These are phyloP conservation scores for Nomada ruficornis DNA, from an alignment of 2,888 invertebrate species.

Conservation along the genomic window DNA sequence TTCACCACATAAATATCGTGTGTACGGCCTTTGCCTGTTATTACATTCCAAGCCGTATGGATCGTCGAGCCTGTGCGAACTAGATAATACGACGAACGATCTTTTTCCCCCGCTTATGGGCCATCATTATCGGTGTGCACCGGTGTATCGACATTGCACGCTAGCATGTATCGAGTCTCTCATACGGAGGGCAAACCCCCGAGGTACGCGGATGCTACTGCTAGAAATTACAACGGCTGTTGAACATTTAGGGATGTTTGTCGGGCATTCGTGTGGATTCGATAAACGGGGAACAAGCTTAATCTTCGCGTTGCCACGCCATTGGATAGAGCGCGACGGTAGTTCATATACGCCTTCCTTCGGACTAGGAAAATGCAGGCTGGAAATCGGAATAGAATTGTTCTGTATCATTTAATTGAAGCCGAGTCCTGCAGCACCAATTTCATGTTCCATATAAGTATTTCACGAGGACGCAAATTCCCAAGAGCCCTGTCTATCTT, in stretches of 20 bases:
- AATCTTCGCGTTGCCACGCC: not conserved
- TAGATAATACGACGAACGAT: slow-evolving; percentile 42
- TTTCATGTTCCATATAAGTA: too few species aligned
- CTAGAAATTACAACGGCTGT: slow-evolving; percentile 15
- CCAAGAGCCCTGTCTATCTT: not conserved
- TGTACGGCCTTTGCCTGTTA: slow-evolving; percentile 34
- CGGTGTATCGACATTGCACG: slow-evolving; percentile 22
- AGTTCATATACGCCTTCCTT: too few species aligned
- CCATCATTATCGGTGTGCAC: slow-evolving; percentile 27
- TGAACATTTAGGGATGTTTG: slow-evolving; percentile 19
- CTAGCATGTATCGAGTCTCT: not conserved
- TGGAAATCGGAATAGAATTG: too few species aligned
- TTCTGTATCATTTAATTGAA: too few species aligned
- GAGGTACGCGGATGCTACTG: slow-evolving; percentile 1
- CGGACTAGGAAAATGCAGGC: too few species aligned
- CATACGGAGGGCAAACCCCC: not conserved
- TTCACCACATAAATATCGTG: slow-evolving; percentile 34
- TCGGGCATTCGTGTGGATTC: not conserved
- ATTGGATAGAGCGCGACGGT: not conserved
- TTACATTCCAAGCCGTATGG: slow-evolving; percentile 38
- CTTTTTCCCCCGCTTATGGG: slow-evolving; percentile 9
- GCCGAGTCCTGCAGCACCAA: too few species aligned
- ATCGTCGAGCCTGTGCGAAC: slow-evolving; percentile 26
- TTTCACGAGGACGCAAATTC: not conserved
- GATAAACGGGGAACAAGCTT: not conserved